Conservation (phyloP, 1,140 invertebrate genomes). For the Drosophila orosa region DNA sequence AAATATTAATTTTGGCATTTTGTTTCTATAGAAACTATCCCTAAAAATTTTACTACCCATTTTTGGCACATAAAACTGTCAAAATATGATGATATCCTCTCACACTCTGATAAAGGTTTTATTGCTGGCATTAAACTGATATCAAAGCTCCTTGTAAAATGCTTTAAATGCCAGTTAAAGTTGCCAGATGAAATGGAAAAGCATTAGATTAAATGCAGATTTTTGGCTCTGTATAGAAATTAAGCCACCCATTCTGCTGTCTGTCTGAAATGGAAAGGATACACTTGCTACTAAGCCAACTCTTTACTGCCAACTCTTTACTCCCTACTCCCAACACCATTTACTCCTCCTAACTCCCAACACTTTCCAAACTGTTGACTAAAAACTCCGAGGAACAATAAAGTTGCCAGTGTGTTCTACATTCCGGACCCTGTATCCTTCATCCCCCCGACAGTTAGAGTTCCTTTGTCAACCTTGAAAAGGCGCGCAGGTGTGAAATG, state of each 20-base stretch:
- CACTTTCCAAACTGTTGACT: conserved; percentile 24
- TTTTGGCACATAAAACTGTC: conserved; percentile 4
- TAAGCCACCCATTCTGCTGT: background rate
- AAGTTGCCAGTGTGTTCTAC: conserved; percentile 46
- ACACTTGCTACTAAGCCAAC: background rate
- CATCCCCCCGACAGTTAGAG: conserved; percentile 1
- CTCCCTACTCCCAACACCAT: background rate
- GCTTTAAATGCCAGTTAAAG: background rate
- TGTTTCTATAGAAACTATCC: background rate
- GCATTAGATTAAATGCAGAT: conserved; percentile 3
- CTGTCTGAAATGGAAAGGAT: background rate
- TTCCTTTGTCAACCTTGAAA: conserved; percentile 54
- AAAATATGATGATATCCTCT: background rate
- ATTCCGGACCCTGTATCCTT: conserved; percentile 1
- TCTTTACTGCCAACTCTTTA: background rate
- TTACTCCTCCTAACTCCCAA: background rate
- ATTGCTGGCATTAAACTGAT: conserved; percentile 2
- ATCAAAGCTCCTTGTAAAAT: background rate
- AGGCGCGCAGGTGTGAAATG: conserved; percentile 71
- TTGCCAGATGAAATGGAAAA: conserved; percentile 1
- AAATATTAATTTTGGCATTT: background rate
- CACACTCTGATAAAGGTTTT: background rate
- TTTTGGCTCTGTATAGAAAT: conserved; percentile 8
- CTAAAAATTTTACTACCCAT: background rate
- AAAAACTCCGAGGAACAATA: conserved; percentile 49